phyloP scores from a whole-genome alignment of 2,113 vertebrate genomes.

The Chaetodon auriga region DNA sequence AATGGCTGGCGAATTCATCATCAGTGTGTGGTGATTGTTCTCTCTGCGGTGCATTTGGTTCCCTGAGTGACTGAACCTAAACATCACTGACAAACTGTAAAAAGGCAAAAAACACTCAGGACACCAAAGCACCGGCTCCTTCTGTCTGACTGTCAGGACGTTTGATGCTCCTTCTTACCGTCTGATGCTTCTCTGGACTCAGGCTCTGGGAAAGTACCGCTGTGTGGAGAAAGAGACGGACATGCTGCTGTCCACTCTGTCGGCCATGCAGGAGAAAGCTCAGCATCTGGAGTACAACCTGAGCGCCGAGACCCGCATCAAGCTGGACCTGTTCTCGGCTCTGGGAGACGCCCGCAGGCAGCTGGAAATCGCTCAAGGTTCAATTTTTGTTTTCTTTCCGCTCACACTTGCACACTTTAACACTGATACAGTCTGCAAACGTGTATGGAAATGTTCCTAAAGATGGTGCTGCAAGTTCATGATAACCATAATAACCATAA shows the following conservation, averaged over 20 bases:
- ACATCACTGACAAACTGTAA: not conserved
- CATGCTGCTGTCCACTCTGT: slow-evolving; percentile 85
- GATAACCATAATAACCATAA: no score
- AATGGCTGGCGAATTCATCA: slow-evolving; percentile 48
- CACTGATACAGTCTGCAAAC: not conserved
- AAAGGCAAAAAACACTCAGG: slow-evolving; percentile 13
- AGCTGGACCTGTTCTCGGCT: slow-evolving; percentile 88
- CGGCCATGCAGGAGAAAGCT: slow-evolving; percentile 87
- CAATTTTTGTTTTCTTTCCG: not conserved
- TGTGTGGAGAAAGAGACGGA: slow-evolving; percentile 85
- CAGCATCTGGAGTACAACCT: slow-evolving; percentile 89
- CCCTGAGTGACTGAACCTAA: slow-evolving; percentile 28
- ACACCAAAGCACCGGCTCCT: slow-evolving; percentile 57
- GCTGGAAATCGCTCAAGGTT: slow-evolving; percentile 87
- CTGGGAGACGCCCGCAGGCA: slow-evolving; percentile 87
- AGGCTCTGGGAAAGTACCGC: slow-evolving; percentile 84
- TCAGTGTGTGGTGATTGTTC: slow-evolving; percentile 35
- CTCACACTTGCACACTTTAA: not conserved
- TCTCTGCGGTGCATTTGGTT: slow-evolving; percentile 54
- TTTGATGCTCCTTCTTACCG: not conserved
- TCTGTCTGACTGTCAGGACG: not conserved
- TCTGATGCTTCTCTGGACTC: slow-evolving; percentile 17
- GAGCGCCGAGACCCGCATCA: slow-evolving; percentile 88
- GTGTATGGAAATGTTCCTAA: not conserved
- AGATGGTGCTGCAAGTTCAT: no score